These are phyloP conservation scores for Drosophila helvetica DNA, from an alignment of 2,888 invertebrate genomes.

Conservation along the genomic window DNA sequence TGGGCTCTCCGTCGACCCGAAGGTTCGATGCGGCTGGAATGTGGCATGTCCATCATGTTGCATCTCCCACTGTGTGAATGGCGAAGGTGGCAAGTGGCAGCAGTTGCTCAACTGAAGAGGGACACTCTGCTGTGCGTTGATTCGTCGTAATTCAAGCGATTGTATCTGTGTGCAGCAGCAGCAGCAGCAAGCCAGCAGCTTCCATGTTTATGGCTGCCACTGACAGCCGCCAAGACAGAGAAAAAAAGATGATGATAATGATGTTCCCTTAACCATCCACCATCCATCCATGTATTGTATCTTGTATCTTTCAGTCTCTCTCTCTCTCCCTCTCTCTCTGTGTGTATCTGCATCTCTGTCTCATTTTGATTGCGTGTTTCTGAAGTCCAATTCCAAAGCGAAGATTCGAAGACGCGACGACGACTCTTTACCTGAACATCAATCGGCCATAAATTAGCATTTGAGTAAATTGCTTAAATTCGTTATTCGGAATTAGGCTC, in stretches of 20 bases:
- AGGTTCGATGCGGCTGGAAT: conserved; percentile 23
- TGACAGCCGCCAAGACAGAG: conserved; percentile 44
- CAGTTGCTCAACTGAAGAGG: conserved; percentile 81
- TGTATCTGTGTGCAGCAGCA: conserved; percentile 35
- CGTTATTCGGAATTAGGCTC: conserved; percentile 83
- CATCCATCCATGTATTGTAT: conserved; percentile 12
- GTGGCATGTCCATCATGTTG: conserved; percentile 38
- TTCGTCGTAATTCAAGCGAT: conserved; percentile 77
- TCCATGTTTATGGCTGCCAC: conserved; percentile 76
- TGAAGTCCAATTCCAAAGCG: conserved; percentile 33
- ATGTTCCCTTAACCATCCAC: conserved; percentile 51
- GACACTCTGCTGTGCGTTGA: conserved; percentile 69
- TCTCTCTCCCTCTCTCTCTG: neutral
- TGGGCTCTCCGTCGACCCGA: conserved; percentile 23
- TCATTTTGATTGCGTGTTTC: conserved; percentile 73
- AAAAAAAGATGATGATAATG: conserved; percentile 28
- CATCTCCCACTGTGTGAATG: conserved; percentile 63
- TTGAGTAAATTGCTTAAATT: conserved; percentile 83
- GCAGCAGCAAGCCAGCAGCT: conserved; percentile 55
- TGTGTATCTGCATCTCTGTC: conserved; percentile 7
- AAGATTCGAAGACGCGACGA: conserved; percentile 17
- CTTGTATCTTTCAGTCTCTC: neutral
- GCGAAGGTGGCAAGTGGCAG: conserved; percentile 75
- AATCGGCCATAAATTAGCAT: conserved; percentile 83
- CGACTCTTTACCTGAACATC: conserved; percentile 80